These are phyloP conservation scores for Antheraea yamamai DNA, from an alignment of 2,888 invertebrate genomes.

Conservation along the genomic window DNA sequence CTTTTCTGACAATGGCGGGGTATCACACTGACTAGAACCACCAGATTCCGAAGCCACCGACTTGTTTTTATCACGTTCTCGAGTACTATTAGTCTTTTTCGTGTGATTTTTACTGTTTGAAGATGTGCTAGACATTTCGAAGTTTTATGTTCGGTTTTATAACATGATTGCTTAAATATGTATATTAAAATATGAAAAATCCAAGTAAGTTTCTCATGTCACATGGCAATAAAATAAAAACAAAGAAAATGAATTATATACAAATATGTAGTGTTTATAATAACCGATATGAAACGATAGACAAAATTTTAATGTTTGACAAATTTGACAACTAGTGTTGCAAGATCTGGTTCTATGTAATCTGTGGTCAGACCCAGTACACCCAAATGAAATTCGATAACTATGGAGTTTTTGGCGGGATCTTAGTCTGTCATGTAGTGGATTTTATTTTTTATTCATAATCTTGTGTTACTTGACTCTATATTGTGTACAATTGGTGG, in stretches of 20 bases:
- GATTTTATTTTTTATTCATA: too few relatives aligned
- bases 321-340: not conserved
- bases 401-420: too few relatives aligned
- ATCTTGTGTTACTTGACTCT: too few relatives aligned
- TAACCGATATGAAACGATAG: not conserved
- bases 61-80: constrained; percentile 73
- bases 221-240: constrained; percentile 2
- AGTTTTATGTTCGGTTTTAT: constrained; percentile 11
- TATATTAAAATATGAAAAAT: not conserved
- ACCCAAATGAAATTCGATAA: too few relatives aligned
- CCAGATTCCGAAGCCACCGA: constrained; percentile 72
- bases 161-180: constrained; percentile 13
- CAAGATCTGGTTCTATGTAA: too few relatives aligned
- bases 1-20: constrained; percentile 73
- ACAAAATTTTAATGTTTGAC: not conserved
- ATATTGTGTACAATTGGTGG: too few relatives aligned
- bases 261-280: not conserved
- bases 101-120: constrained; percentile 65
- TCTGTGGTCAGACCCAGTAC: too few relatives aligned
- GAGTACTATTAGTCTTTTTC: constrained; percentile 61
- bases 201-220: not conserved
- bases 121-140: constrained; percentile 63
- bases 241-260: not conserved
- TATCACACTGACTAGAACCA: constrained; percentile 76
- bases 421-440: too few relatives aligned